Percentiles rank a stretch among this genome's conserved stretches.
These are phyloP conservation scores for Metellina segmentata DNA, from an alignment of 2,888 invertebrate species.

Conservation along the genomic window DNA sequence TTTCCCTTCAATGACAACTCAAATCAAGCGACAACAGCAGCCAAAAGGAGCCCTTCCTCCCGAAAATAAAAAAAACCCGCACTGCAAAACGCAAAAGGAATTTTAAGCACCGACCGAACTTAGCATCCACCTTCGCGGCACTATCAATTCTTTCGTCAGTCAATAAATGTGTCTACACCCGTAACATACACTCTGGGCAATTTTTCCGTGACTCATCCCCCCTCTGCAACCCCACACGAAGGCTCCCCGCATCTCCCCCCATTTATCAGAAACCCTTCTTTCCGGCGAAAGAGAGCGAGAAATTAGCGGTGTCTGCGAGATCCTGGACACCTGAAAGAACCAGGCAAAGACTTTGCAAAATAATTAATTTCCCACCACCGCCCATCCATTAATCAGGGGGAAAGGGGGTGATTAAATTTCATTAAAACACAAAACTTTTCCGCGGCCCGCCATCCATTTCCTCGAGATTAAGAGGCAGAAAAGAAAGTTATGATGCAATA, in stretches of 20 bases:
- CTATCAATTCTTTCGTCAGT: conserved; percentile 27
- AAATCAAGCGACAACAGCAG: no score
- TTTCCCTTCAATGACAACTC: no score
- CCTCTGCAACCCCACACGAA: background rate
- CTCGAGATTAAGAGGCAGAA: conserved; percentile 69
- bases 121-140: background rate
- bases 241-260: conserved; percentile 1
- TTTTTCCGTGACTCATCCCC: conserved; percentile 34
- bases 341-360: conserved; percentile 63
- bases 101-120: background rate
- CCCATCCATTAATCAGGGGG: conserved; percentile 61
- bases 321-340: conserved; percentile 68
- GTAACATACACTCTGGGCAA: conserved; percentile 11
- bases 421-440: conserved; percentile 75
- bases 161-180: conserved; percentile 61
- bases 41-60: no score
- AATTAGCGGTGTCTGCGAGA: conserved; percentile 53
- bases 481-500: conserved; percentile 74
- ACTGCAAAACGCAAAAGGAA: background rate
- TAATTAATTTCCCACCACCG: conserved; percentile 58
- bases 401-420: conserved; percentile 71
- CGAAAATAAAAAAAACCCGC: background rate
- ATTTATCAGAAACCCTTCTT: conserved; percentile 52
- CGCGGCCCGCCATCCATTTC: conserved; percentile 60
- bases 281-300: conserved; percentile 29